Evolutionary conservation across 2,797 vertebrate species (phyloP).

Genomic region (Coregonus suidteri): DNA sequence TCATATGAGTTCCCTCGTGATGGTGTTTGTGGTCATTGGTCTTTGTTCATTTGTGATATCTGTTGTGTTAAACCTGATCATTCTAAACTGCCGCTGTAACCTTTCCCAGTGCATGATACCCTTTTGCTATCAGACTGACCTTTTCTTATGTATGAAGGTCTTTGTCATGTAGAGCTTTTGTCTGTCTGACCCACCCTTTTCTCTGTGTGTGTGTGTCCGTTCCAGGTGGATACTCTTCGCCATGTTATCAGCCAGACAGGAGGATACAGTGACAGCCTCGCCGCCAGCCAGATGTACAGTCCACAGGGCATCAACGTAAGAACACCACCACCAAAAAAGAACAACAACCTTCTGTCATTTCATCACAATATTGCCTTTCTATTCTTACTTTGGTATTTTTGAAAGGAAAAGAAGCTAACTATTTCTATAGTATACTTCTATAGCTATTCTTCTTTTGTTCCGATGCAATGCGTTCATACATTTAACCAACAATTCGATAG

Average conservation of each 20-base stretch:
- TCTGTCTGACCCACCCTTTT: constrained; percentile 75
- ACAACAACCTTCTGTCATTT: constrained; percentile 55
- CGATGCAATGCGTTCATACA: background rate
- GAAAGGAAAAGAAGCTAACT: background rate
- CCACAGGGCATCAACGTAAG: constrained; percentile 99
- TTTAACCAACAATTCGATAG: background rate
- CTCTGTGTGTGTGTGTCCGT: constrained; percentile 57
- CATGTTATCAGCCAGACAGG: constrained; percentile 99
- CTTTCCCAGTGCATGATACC: constrained; percentile 72
- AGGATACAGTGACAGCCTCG: constrained; percentile 99
- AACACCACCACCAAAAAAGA: constrained; percentile 64
- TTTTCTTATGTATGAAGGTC: constrained; percentile 68
- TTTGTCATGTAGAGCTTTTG: constrained; percentile 70
- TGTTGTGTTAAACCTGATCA: constrained; percentile 60
- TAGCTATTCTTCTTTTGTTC: constrained; percentile 38
- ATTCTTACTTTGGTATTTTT: constrained; percentile 36
- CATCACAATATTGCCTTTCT: background rate
- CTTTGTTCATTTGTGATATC: constrained; percentile 52
- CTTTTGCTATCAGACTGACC: constrained; percentile 77
- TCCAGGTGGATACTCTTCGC: constrained; percentile 99
- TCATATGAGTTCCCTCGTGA: constrained; percentile 18
- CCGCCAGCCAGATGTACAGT: constrained; percentile 99
- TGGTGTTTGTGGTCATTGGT: constrained; percentile 14
- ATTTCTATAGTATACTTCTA: constrained; percentile 2
- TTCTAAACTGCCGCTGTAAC: constrained; percentile 65